Conservation (phyloP, 2,113 vertebrate genomes). For the Prionailurus viverrinus region DNA sequence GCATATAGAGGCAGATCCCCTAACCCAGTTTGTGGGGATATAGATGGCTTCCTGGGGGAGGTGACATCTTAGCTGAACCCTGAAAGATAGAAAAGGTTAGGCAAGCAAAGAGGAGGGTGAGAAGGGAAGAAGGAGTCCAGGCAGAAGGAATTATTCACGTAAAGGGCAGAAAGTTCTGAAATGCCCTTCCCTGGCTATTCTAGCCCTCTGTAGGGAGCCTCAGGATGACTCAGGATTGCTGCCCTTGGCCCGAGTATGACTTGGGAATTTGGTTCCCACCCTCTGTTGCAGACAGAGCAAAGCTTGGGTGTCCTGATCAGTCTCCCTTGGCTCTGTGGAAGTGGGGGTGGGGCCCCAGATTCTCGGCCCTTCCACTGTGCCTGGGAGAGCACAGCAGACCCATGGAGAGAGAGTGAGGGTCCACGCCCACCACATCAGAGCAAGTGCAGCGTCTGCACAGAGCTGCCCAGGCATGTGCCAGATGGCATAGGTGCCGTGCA, state of each 20-base stretch:
- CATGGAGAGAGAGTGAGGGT: background rate
- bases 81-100: background rate
- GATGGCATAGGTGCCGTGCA: background rate
- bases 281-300: background rate
- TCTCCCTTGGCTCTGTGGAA: background rate
- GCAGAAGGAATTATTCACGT: background rate
- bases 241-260: background rate
- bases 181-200: background rate
- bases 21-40: background rate
- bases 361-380: background rate
- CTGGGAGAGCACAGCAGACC: background rate
- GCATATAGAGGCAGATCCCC: background rate
- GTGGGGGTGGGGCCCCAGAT: too few species aligned
- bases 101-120: background rate
- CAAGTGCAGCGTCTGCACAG: fast-evolving
- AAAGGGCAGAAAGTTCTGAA: background rate
- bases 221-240: background rate
- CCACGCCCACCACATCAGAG: background rate
- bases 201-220: background rate
- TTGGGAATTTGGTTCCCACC: background rate
- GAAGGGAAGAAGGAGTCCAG: background rate
- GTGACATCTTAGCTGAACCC: background rate
- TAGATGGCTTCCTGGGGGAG: background rate
- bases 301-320: background rate
- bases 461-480: fast-evolving